Conservation (phyloP, 2,113 vertebrate genomes). For the Nycticorax nycticorax region DNA sequence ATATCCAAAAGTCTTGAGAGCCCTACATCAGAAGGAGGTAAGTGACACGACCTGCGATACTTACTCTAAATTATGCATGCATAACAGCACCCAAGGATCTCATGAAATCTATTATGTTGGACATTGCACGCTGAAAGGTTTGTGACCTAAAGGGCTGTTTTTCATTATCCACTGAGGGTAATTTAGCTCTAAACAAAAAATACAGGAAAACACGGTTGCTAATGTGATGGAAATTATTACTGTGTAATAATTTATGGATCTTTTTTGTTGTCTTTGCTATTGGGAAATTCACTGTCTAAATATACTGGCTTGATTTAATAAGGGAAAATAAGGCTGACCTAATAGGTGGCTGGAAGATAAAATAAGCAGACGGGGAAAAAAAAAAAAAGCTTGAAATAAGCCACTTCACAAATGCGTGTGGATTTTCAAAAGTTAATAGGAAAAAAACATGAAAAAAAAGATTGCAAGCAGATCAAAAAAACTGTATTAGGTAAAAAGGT, state of each 20-base stretch:
- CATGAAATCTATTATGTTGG: neutral
- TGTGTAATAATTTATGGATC: slow-evolving; percentile 10
- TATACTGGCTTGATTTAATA: slow-evolving; percentile 1
- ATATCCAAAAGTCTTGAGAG: neutral
- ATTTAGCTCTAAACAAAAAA: slow-evolving; percentile 9
- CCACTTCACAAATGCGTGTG: neutral
- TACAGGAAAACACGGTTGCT: neutral
- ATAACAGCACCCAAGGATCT: neutral
- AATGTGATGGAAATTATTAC: slow-evolving; percentile 25
- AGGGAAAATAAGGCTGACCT: slow-evolving; percentile 1
- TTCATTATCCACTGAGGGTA: neutral
- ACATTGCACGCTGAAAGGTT: neutral
- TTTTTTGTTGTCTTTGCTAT: slow-evolving; percentile 11
- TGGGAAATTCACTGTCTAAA: slow-evolving; percentile 16
- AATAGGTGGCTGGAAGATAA: neutral
- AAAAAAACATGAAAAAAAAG: neutral
- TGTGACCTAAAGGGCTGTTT: neutral
- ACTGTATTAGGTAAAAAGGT: neutral
- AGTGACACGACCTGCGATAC: neutral
- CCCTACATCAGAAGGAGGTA: neutral
- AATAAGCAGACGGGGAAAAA: neutral
- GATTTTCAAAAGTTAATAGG: neutral
- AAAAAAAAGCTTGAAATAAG: neutral
- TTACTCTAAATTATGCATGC: neutral
- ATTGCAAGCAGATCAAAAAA: neutral